A percentile compares a stretch with the other conserved stretches of the same genome.
Conservation (phyloP, 1,140 invertebrate genomes). For the Venturia canescens region DNA sequence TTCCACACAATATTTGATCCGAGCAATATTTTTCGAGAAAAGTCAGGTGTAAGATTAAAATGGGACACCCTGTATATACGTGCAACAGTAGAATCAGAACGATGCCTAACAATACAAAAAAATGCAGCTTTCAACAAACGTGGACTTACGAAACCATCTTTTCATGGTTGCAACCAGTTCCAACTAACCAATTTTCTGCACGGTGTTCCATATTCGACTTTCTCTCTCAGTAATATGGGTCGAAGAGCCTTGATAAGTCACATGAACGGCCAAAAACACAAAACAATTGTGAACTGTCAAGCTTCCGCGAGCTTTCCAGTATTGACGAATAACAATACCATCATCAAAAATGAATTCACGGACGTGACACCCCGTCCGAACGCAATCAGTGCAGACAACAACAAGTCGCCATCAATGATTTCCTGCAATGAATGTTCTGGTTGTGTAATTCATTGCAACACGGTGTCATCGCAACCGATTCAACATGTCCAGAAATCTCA, state of each 20-base stretch:
- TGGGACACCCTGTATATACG: too few species aligned
- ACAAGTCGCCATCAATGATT: background rate
- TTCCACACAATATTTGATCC: too few species aligned
- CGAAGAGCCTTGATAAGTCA: conserved; percentile 14
- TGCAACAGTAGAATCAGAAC: conserved; percentile 15
- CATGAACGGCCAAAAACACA: conserved; percentile 22
- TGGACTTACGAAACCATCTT: conserved; percentile 15
- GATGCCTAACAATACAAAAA: conserved; percentile 22
- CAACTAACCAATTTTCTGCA: conserved; percentile 9
- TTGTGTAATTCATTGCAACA: conserved; percentile 26
- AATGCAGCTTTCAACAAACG: conserved; percentile 32
- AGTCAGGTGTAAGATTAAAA: too few species aligned
- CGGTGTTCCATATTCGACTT: background rate
- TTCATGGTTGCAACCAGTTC: conserved; percentile 20
- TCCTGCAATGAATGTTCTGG: conserved; percentile 13
- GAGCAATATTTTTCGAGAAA: too few species aligned
- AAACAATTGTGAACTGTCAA: background rate
- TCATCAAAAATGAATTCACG: conserved; percentile 6
- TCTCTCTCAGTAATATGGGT: conserved; percentile 31
- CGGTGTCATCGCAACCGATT: background rate
- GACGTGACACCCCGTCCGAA: background rate
- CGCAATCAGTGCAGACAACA: background rate
- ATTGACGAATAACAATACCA: conserved; percentile 18
- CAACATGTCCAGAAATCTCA: conserved; percentile 12
- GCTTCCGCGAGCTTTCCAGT: conserved; percentile 17